A percentile compares a stretch with the other conserved stretches of the same genome.
These are phyloP conservation scores for Micoletzkya japonica DNA, from an alignment of 2,888 invertebrate genomes.

Conservation along the genomic window DNA sequence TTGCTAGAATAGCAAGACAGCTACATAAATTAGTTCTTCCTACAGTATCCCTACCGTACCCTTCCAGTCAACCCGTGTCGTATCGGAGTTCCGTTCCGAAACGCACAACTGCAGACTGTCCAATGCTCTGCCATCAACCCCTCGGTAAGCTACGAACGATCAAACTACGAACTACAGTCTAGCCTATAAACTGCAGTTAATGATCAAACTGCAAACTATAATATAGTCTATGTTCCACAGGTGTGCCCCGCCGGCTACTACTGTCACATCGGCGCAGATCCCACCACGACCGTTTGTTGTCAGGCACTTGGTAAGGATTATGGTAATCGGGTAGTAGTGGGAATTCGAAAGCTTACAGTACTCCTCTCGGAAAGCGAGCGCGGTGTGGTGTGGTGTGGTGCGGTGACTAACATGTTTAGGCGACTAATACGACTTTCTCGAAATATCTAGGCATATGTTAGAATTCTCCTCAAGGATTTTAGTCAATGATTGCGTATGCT, in stretches of 20 bases:
- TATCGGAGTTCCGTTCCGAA: constrained; percentile 56
- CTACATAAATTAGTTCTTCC: no score
- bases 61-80: constrained; percentile 61
- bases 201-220: background rate
- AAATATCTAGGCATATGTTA: no score
- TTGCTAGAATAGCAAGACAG: no score
- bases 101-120: constrained; percentile 36
- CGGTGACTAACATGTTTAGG: no score
- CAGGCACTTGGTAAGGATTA: constrained; percentile 50
- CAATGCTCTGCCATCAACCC: constrained; percentile 56
- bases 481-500: no score
- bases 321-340: background rate
- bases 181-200: no score
- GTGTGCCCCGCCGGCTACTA: constrained; percentile 60
- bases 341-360: no score
- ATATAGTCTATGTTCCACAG: background rate
- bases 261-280: constrained; percentile 60
- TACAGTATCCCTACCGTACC: background rate
- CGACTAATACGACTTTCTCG: no score
- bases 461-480: no score
- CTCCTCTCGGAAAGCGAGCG: no score
- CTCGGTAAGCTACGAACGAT: constrained; percentile 14
- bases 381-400: no score
- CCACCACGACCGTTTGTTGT: constrained; percentile 57
- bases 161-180: background rate